These are phyloP conservation scores for Phortica magna DNA, from an alignment of 2,888 invertebrate species.

Conservation along the genomic window DNA sequence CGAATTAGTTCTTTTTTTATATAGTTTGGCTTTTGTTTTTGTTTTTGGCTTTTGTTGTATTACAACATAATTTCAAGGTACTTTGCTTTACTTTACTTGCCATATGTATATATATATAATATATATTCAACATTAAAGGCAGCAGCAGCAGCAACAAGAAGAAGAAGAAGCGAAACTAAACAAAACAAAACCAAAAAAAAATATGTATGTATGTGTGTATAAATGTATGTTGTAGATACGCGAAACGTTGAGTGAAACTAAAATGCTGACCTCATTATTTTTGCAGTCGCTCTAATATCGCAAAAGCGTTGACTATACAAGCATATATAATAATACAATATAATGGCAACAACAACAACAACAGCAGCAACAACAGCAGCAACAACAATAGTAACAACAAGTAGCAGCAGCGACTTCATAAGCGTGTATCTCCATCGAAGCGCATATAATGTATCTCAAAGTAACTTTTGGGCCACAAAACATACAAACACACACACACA, in stretches of 20 bases:
- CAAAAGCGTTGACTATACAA: constrained; percentile 1
- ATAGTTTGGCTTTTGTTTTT: constrained; percentile 3
- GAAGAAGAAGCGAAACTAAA: neutral
- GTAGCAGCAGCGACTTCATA: neutral
- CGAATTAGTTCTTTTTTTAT: neutral
- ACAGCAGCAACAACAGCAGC: neutral
- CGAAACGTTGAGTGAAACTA: constrained; percentile 26
- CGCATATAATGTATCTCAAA: constrained; percentile 32
- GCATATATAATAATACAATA: constrained; percentile 25
- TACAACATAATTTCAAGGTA: constrained; percentile 42
- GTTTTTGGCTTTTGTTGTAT: constrained; percentile 23
- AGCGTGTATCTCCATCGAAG: constrained; percentile 23
- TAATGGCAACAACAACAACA: constrained; percentile 7
- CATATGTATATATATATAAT: neutral
- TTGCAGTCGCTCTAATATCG: constrained; percentile 34
- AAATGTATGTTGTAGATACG: constrained; percentile 35
- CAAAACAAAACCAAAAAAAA: neutral
- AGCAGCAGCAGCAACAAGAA: neutral
- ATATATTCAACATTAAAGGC: neutral
- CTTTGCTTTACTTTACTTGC: neutral
- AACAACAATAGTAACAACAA: neutral
- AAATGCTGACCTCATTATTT: constrained; percentile 35
- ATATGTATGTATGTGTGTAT: too few species aligned
- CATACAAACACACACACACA: neutral
- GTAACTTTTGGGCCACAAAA: constrained; percentile 16